A percentile compares a stretch with the other conserved stretches of the same genome.
These are phyloP conservation scores for Apodemus agrarius DNA, from an alignment of 2,797 vertebrate species.

Conservation along the genomic window DNA sequence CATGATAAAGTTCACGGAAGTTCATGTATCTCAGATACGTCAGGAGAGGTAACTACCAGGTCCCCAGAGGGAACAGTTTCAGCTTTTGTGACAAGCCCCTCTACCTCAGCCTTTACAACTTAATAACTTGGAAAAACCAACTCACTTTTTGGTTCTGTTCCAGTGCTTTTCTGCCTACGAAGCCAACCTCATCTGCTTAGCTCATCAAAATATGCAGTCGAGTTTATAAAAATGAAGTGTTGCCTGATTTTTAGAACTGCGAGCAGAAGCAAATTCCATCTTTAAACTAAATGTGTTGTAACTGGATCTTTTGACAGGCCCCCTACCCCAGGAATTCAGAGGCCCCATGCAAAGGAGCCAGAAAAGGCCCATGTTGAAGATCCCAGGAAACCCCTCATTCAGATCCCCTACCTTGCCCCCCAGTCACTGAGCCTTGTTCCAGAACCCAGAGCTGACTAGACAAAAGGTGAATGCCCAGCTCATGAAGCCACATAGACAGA, in stretches of 20 bases:
- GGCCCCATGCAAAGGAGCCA: background rate
- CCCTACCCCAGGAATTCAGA: background rate
- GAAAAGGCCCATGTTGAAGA: background rate
- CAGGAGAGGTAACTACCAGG: background rate
- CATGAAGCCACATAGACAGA: background rate
- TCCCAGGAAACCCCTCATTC: no score
- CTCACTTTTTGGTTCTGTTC: background rate
- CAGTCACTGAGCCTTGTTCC: background rate
- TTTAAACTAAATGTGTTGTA: background rate
- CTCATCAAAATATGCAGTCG: background rate
- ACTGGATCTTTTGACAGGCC: background rate
- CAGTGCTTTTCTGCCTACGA: background rate
- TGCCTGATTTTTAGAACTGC: background rate
- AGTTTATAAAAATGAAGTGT: background rate
- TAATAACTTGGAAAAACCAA: background rate
- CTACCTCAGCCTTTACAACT: background rate
- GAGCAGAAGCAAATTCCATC: conserved; percentile 17
- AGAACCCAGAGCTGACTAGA: background rate
- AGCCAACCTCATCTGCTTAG: background rate
- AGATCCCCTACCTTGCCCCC: no score
- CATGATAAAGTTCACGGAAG: background rate
- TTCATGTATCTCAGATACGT: background rate
- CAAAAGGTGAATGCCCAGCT: background rate
- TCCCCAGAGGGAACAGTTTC: background rate
- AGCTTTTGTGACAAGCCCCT: background rate